These are phyloP conservation scores for Apotomis capreana DNA, from an alignment of 2,888 invertebrate species.

Conservation along the genomic window DNA sequence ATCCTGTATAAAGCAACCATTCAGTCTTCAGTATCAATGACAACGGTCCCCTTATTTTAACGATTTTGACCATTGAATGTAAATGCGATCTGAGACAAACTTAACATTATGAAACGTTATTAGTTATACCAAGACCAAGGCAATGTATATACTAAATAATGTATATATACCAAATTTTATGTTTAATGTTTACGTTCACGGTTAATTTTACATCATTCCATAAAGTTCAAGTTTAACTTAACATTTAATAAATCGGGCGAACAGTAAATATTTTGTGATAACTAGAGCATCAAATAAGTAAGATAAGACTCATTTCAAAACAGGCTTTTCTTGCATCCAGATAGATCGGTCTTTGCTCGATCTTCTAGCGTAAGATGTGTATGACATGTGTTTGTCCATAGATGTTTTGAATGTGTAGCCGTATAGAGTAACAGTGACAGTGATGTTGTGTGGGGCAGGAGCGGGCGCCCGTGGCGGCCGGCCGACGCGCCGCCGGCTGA, in stretches of 20 bases:
- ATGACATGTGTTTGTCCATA: slow-evolving; percentile 34
- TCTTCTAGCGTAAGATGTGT: slow-evolving; percentile 23
- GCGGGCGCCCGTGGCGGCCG: slow-evolving; percentile 77
- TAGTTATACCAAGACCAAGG: background rate
- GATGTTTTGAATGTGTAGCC: slow-evolving; percentile 29
- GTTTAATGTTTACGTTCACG: too few species aligned
- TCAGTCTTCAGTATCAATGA: slow-evolving; percentile 51
- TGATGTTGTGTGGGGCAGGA: slow-evolving; percentile 78
- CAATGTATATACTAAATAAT: too few species aligned
- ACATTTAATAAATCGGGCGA: too few species aligned
- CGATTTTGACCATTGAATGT: background rate
- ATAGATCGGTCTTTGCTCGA: slow-evolving; percentile 2
- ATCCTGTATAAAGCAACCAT: slow-evolving; percentile 48
- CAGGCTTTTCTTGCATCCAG: slow-evolving; percentile 13
- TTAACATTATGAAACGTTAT: background rate
- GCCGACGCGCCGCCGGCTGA: slow-evolving; percentile 73
- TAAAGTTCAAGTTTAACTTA: too few species aligned
- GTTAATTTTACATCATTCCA: too few species aligned
- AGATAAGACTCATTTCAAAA: background rate
- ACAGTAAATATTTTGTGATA: too few species aligned
- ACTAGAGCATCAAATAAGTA: background rate
- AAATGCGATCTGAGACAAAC: background rate
- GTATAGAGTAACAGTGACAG: slow-evolving; percentile 57
- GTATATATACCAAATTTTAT: too few species aligned
- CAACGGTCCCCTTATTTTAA: slow-evolving; percentile 39